Evolutionary conservation across 1,140 invertebrate species (phyloP), one percentile per base, ranked within the genome.

Genomic region (Euschistus heros): DNA sequence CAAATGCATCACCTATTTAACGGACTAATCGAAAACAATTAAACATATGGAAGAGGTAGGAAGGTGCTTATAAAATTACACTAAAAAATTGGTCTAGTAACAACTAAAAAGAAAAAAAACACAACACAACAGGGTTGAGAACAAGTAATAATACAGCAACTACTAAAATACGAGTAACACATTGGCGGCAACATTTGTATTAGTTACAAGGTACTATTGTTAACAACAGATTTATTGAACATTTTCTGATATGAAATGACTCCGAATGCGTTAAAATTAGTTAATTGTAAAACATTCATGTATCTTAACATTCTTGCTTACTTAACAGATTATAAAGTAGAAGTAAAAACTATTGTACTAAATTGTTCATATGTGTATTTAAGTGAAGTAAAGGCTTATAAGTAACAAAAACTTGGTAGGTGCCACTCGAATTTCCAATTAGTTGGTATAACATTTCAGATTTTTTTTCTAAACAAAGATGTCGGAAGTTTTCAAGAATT

Each of bases 241-340:
- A 66, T 60, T 59, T 33, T 63, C 62, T 37, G 62, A 63, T 52
- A 63, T 47, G 22, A 64, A 57, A 57, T 57, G 54, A 57, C 54
- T 57, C 54, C 54, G 54, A 57, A 57, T 57, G 54, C 54, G 26
- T 57, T 57, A 57, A 26, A 57, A 57, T 57, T 57, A 57, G 24
- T 57, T 61, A 66, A 66, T 55, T 62, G 65, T 62, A 66, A 66
- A 66, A 66, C 65, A 66, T 66, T 66, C 46, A 66, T 62, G 27
- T 66, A 62, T 46, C 60, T 62, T 62, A 66, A 66, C 65, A 62
- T 55, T 66, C 55, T 62, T 61, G 57, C 57, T 66, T 63, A 67
- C 50, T 63, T 63, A 62, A 66, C 65, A 37, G 61, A 63, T 24
- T 46, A 66, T 65, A 66, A 63, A 57, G 46, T 63, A 52, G 46